Percentiles rank a stretch among this genome's conserved stretches.
Conservation (phyloP, 2,113 vertebrate species). For the Chroicocephalus ridibundus region DNA sequence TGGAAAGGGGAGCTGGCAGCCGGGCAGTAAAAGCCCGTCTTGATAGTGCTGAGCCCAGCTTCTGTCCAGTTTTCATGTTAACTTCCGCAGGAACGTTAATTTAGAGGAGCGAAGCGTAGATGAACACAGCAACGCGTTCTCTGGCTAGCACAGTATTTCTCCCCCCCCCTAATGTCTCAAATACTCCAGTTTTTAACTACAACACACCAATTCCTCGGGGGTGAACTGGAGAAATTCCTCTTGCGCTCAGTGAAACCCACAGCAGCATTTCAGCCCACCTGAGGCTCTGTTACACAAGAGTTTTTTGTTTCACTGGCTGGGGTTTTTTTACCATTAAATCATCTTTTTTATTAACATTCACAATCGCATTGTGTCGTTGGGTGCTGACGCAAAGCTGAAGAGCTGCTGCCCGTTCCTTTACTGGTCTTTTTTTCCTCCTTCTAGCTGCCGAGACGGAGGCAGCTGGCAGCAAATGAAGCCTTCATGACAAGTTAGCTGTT, state of each 20-base stretch:
- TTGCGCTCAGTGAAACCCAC: background rate
- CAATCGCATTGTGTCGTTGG: rapidly evolving
- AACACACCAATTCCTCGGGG: background rate
- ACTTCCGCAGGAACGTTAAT: background rate
- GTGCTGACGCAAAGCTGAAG: background rate
- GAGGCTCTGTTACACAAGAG: background rate
- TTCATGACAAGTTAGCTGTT: background rate
- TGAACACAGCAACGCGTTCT: background rate
- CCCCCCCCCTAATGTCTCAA: background rate
- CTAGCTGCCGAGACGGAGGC: background rate
- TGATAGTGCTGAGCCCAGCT: background rate
- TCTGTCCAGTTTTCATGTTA: background rate
- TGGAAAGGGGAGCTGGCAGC: background rate
- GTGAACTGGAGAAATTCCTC: background rate
- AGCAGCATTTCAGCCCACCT: background rate
- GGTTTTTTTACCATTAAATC: background rate
- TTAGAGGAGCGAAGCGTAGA: background rate
- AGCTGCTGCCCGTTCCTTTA: background rate
- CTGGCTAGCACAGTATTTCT: background rate
- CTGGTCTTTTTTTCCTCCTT: background rate
- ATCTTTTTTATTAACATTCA: background rate
- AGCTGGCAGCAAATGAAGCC: background rate
- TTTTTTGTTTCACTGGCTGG: background rate
- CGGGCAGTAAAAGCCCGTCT: background rate
- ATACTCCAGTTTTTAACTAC: background rate